Base-by-base conservation (phyloP, 2,888 invertebrate species). In the Coelopa pilipes region DNA sequence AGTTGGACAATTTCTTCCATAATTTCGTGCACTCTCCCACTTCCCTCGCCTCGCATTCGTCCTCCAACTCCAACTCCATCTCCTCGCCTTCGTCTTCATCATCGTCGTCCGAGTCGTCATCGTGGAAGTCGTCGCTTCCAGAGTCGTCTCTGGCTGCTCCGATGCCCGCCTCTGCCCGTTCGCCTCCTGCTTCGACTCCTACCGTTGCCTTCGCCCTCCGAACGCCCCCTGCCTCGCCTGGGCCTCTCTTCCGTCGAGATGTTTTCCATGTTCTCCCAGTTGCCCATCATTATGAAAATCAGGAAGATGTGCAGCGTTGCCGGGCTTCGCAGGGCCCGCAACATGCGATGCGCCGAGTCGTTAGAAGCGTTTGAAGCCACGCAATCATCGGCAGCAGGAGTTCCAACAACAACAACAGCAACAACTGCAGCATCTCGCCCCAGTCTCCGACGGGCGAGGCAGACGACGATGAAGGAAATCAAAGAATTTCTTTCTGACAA, bases 271-370 rank as follows among this genome's bases (percentile, higher is more conserved):
- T 49, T 46, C 50, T 50, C 70, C 57, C 66, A 65, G 74, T 59
- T 70, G 74, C 67, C 74, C 74, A 74, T 71, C 68, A 72, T 72
- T 75, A 75, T 72, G 65, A 69, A 72, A 75, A 75, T 75, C 63
- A 72, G 69, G 34, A 57, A 62, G 68, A 71, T 63, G 71, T 15
- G 46, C 47, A 66, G 17, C 47, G 13, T 19, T 17, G 47, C 47
- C 45, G n/a, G 13, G 17, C 10, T 13, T n/a, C 46, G 63, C 49
- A 50, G 15, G 24, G 21, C 19, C n/a, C 3, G 34, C 24, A 62
- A 62, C 60, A 66, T 66, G 69, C 45, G 21, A 71, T 63, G 71
- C 63, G 65, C 53, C 62, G n/a, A 70, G 62, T 63, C 53, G 62
- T 69, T 55, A 65, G 68, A 73, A 72, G 73, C 73, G 72, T 74